These are phyloP conservation scores for Patella caerulea DNA, from an alignment of 2,888 invertebrate genomes.

Conservation along the genomic window DNA sequence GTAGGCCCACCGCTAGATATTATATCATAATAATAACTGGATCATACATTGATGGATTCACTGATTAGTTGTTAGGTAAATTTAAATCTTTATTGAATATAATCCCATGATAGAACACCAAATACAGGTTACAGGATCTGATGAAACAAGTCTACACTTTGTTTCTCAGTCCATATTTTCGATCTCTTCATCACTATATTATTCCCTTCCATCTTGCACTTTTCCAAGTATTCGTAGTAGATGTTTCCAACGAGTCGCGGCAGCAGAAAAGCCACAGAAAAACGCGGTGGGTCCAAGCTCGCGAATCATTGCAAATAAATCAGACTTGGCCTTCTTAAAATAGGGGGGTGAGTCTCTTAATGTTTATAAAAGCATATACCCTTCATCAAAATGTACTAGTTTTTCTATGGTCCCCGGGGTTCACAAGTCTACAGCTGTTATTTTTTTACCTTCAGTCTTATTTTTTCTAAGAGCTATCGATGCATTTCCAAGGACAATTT, in stretches of 20 bases:
- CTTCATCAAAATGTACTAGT: slow-evolving; percentile 13
- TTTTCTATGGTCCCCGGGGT: neutral
- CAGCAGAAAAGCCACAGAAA: slow-evolving; percentile 36
- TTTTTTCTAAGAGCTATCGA: neutral
- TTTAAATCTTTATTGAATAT: slow-evolving; percentile 25
- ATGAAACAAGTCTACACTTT: slow-evolving; percentile 25
- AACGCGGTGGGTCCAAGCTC: slow-evolving; percentile 40
- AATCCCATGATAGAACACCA: no score
- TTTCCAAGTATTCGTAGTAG: neutral
- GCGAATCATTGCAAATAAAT: slow-evolving; percentile 40
- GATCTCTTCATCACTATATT: no score
- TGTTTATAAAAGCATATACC: slow-evolving; percentile 28
- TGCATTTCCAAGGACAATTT: neutral
- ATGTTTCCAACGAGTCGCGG: slow-evolving; percentile 33
- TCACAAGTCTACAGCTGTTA: neutral
- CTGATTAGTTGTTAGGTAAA: neutral
- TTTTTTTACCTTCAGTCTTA: neutral
- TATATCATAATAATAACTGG: no score
- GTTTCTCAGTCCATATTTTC: no score
- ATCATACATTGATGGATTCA: no score
- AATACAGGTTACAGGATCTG: slow-evolving; percentile 49
- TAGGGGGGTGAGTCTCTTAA: slow-evolving; percentile 19
- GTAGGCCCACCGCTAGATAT: no score
- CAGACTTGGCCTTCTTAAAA: slow-evolving; percentile 16
- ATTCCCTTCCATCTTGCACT: slow-evolving; percentile 28